Evolutionary conservation across 2,888 invertebrate species (phyloP).

Genomic region (Bembecia ichneumoniformis): DNA sequence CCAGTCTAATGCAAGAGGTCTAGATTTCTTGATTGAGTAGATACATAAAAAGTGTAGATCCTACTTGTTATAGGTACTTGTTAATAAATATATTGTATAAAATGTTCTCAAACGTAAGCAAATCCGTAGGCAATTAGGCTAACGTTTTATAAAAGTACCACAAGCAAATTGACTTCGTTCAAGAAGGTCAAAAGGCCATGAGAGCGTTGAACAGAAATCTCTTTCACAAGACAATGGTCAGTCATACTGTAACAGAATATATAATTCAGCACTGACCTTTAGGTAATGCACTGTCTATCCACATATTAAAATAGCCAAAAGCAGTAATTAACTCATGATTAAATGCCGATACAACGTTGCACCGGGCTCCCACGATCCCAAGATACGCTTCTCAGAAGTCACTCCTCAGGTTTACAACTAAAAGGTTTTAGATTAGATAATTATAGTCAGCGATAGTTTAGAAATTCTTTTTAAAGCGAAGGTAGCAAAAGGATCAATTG

Average conservation of each 20-base stretch:
- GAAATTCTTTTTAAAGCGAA: conserved; percentile 13
- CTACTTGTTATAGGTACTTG: too few relatives aligned
- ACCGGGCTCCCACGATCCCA: conserved; percentile 13
- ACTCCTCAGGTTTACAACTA: conserved; percentile 49
- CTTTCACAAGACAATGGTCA: conserved; percentile 14
- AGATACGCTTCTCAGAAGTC: conserved; percentile 59
- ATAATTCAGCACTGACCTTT: conserved; percentile 27
- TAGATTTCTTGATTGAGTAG: too few relatives aligned
- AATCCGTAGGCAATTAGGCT: too few relatives aligned
- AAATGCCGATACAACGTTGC: conserved; percentile 34
- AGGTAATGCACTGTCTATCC: conserved; percentile 61
- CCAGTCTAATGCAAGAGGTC: too few relatives aligned
- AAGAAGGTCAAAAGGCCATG: background rate
- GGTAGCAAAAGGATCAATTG: conserved; percentile 24
- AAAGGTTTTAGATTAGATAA: conserved; percentile 72
- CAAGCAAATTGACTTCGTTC: too few relatives aligned
- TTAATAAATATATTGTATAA: too few relatives aligned
- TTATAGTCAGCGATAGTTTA: conserved; percentile 29
- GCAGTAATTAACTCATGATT: conserved; percentile 62
- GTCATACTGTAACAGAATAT: conserved; percentile 7
- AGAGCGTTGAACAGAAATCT: background rate
- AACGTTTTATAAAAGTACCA: too few relatives aligned
- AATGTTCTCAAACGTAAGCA: too few relatives aligned
- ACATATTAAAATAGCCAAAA: conserved; percentile 49
- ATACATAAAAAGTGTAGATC: too few relatives aligned